Evolutionary conservation across 2,888 invertebrate species (phyloP), one percentile per base, ranked within the genome.

Genomic region (Heliconius cydno): DNA sequence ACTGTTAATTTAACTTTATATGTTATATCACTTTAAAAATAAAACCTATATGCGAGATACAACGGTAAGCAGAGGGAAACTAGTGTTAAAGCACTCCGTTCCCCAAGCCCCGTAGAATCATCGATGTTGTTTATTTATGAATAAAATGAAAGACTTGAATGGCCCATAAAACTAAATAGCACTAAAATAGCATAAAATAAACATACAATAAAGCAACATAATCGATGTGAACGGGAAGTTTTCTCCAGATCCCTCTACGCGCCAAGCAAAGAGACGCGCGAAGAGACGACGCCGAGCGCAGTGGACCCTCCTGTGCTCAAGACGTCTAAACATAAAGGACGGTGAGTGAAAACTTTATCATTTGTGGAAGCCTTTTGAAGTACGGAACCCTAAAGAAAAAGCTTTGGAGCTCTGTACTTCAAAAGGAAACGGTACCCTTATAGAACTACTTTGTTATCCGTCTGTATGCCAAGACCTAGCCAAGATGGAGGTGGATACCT

Each of bases 231-330:
- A 92, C 91, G 88, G 83, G 85, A 91, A 93, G 92, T 86, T 88
- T 94, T 88, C 91, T 93, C 84, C 94, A 95, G 95, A 90, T 95
- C 95, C 87, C 91, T 95, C 88, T 95, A 95, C 92, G 93, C 92
- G 80, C 88, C 93, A 90, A 92, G 90, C 87, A 88, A 10, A 60
- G 60, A 60, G 60, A 60, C 80, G 86, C 86, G 80, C 87, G 92
- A 88, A 88, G 92, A 89, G 87, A 90, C 66, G 82, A 82, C 82
- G 85, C 68, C 68, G 68, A 68, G n/a, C 68, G 87, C 84, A 87
- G 89, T 85, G 90, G 85, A 67, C 82, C 85, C 71, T 19, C 77
- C 66, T 73, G 77, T 84, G 67, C 86, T 76, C 79, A 86, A 86
- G 84, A 88, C 90, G 81, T 85, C 86, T 85, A 95, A 92, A 83